These are phyloP conservation scores for Papilio machaon DNA, from an alignment of 1,140 invertebrate genomes.

Conservation along the genomic window DNA sequence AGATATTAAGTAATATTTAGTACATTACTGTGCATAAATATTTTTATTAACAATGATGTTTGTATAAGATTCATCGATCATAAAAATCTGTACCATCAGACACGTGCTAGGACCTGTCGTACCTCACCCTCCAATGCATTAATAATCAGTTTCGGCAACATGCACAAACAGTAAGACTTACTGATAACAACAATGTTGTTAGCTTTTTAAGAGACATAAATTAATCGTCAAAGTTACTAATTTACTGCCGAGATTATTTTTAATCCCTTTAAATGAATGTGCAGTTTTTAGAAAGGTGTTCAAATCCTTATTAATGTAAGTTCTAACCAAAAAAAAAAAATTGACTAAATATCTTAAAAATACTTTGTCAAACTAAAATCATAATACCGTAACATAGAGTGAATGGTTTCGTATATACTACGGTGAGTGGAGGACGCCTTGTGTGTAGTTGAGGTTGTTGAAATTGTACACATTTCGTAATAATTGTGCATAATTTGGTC, in stretches of 20 bases:
- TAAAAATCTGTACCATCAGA: not conserved
- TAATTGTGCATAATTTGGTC: slow-evolving; percentile 20
- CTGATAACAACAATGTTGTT: too few relatives aligned
- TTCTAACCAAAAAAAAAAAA: too few relatives aligned
- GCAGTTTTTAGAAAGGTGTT: too few relatives aligned
- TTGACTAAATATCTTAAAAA: not conserved
- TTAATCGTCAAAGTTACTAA: too few relatives aligned
- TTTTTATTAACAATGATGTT: not conserved
- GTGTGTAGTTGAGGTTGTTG: slow-evolving; percentile 22
- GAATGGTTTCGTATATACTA: not conserved
- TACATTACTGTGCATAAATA: not conserved
- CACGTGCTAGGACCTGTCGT: not conserved
- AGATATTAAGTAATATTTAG: not conserved
- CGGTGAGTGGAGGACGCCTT: not conserved
- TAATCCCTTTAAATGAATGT: too few relatives aligned
- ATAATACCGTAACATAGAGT: not conserved
- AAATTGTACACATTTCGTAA: slow-evolving; percentile 10
- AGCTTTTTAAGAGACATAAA: too few relatives aligned
- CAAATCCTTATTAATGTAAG: too few relatives aligned
- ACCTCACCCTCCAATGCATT: not conserved
- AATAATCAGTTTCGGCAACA: not conserved
- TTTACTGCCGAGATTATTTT: too few relatives aligned
- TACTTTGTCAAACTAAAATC: not conserved
- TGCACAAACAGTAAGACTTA: not conserved
- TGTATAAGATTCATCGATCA: not conserved